Percentiles rank a stretch among this genome's conserved stretches.
Conservation (phyloP, 2,113 vertebrate species). For the Ptyas mucosa region DNA sequence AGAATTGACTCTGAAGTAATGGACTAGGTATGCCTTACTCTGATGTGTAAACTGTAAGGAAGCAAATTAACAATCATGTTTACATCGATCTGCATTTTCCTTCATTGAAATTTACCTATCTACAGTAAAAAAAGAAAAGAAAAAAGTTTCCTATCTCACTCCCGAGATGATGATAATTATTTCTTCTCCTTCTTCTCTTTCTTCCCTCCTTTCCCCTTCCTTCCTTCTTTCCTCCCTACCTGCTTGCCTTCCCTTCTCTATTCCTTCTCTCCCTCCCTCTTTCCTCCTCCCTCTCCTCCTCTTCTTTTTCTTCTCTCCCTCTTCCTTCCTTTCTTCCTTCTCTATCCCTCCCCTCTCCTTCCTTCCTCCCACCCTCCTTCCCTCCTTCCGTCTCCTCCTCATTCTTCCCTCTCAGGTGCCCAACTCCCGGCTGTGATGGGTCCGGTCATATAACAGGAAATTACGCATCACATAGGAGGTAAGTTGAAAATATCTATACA, state of each 20-base stretch:
- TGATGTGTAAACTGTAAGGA: background rate
- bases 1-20: background rate
- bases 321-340: background rate
- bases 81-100: background rate
- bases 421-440: constrained; percentile 81
- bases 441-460: constrained; percentile 84
- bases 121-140: background rate
- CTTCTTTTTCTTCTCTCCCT: background rate
- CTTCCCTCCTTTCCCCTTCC: background rate
- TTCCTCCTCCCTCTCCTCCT: background rate
- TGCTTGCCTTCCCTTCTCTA: too few species aligned
- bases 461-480: constrained; percentile 82
- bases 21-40: background rate
- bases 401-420: constrained; percentile 71
- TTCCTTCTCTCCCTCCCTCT: background rate
- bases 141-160: accelerated
- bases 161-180: background rate
- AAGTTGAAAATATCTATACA: constrained; percentile 22
- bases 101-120: constrained; percentile 1
- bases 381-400: too few species aligned
- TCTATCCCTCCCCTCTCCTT: background rate
- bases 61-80: background rate
- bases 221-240: too few species aligned
- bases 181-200: background rate
- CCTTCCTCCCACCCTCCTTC: too few species aligned